Base-by-base conservation (phyloP, 2,797 vertebrate species). In the Cyclopterus lumpus region DNA sequence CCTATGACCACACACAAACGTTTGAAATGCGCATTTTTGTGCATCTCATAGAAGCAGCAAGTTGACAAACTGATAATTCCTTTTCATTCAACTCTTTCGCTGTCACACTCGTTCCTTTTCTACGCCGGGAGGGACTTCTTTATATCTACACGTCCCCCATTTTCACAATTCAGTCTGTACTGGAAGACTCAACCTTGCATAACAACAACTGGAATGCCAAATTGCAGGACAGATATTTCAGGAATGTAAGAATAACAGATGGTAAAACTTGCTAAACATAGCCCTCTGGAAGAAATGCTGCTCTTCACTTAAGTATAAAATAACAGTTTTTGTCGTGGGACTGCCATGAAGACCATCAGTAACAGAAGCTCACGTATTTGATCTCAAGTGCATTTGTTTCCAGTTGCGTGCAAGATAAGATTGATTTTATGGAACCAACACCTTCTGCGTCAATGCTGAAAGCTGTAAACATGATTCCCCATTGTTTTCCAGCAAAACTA, bases 171-270 rank as follows among this genome's bases (percentile, higher is more conserved):
- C 42, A 34, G 68, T 59, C 63, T 69, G 54, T 54, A 59, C 61
- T 70, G 16, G 63, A 75, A 60, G 77, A 62, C 78, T 71, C 77
- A 64, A 80, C 65, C 81, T 83, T 81, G 81, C 77, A 77, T 73
- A 82, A 84, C 72, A 90, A 86, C 85, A 92, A 88, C 80, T 86
- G 88, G 83, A 88, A 90, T 85, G 80, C 59, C 75, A 80, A 84
- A 89, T 71, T 85, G 67, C 69, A 24, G 34, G 38, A 44, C 57
- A 88, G 77, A 90, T 73, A 87, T 85, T 66, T 70, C 55, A 82
- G 80, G 88, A 92, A 91, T 87, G 82, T 79, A 69, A 71, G 55
- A 73, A 65, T 30, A 84, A 73, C 87, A 87, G 80, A 87, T 86
- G 86, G 85, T 54, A 69, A 64, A 67, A 20, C 28, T 49, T 75